Evolutionary conservation across 2,888 invertebrate genomes (phyloP).

Genomic region (Mesorhabditis spiculigera): DNA sequence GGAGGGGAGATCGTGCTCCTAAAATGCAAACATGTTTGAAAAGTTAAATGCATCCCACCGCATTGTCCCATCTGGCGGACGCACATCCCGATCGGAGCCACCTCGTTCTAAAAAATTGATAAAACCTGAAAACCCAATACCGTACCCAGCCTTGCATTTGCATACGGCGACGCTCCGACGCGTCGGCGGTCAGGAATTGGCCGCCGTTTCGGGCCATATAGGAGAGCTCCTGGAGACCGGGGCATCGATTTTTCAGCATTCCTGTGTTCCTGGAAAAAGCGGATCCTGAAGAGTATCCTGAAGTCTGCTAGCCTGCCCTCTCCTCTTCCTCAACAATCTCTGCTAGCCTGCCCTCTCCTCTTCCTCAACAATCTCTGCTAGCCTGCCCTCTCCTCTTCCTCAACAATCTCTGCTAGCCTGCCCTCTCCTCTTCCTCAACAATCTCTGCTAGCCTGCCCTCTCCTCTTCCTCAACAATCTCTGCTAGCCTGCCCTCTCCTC

Average conservation of each 20-base stretch:
- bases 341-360: too few species aligned
- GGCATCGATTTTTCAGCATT: background rate
- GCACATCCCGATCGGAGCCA: constrained; percentile 5
- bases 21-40: background rate
- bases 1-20: background rate
- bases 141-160: background rate
- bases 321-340: background rate
- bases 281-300: background rate
- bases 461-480: background rate
- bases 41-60: background rate
- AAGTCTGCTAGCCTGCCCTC: background rate
- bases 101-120: background rate
- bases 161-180: background rate
- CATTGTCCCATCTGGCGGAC: background rate
- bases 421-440: background rate
- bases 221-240: background rate
- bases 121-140: background rate
- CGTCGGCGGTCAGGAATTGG: background rate
- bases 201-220: background rate
- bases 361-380: background rate
- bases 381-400: background rate
- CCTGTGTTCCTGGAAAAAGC: background rate
- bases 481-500: background rate
- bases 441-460: background rate
- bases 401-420: too few species aligned